These are phyloP conservation scores for rat (Rattus norvegicus) DNA, from an alignment of 2,113 vertebrate genomes.

Conservation along the genomic window DNA sequence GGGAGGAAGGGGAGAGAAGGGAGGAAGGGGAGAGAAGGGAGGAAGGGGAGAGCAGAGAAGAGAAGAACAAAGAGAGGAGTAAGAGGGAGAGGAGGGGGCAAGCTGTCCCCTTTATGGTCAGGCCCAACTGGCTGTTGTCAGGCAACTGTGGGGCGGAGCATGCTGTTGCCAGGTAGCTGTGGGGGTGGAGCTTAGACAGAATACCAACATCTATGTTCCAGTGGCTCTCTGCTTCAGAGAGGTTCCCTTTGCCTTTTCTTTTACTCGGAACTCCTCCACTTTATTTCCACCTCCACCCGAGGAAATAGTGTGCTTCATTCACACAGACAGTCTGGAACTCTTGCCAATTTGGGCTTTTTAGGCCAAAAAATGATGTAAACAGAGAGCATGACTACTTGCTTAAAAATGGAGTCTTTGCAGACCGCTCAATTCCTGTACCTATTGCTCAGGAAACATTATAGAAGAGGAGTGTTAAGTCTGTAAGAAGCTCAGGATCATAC, in stretches of 20 bases:
- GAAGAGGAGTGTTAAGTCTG: neutral
- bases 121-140: too few species aligned
- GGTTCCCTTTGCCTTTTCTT: neutral
- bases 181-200: too few species aligned
- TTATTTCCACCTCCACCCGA: neutral
- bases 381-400: neutral
- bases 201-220: neutral
- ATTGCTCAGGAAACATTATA: neutral
- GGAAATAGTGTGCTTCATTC: neutral
- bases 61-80: too few species aligned
- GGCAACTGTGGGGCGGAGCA: too few species aligned
- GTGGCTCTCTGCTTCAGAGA: neutral
- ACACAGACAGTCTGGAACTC: neutral
- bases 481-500: too few species aligned
- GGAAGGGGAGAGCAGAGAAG: too few species aligned
- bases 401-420: neutral
- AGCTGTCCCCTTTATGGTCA: too few species aligned
- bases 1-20: too few species aligned
- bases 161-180: too few species aligned
- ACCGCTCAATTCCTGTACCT: neutral
- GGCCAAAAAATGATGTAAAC: neutral
- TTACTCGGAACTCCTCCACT: neutral
- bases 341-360: neutral
- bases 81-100: too few species aligned
- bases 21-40: too few species aligned